Percentiles rank a stretch among this genome's conserved stretches.
phyloP scores from a whole-genome alignment of 2,113 vertebrate species.

The Gobiocypris rarus region DNA sequence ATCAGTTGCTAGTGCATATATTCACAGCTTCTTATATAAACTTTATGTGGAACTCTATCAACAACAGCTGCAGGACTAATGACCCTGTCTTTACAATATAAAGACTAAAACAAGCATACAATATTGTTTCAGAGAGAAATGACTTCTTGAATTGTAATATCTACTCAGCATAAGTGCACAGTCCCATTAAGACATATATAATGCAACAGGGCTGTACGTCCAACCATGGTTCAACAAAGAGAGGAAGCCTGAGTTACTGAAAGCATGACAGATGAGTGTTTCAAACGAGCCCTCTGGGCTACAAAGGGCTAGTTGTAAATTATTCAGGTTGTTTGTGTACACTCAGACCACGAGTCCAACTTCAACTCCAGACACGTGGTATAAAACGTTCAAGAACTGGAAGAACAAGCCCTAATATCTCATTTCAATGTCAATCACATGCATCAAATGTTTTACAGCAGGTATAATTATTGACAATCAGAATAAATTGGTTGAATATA shows the following conservation, averaged over 20 bases:
- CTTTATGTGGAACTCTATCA: not conserved
- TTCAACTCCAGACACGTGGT: not conserved
- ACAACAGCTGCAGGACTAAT: not conserved
- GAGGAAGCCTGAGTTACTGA: constrained; percentile 26
- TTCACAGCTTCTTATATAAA: not conserved
- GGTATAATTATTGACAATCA: too few relatives aligned
- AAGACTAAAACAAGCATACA: not conserved
- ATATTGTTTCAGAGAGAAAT: not conserved
- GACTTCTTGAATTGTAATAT: not conserved
- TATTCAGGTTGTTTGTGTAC: constrained; percentile 53
- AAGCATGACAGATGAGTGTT: constrained; percentile 53
- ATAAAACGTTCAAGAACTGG: not conserved
- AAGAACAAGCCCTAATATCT: constrained; percentile 18
- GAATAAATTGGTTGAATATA: too few relatives aligned
- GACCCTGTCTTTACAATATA: not conserved
- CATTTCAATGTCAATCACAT: not conserved
- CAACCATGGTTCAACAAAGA: not conserved
- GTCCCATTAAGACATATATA: constrained; percentile 26
- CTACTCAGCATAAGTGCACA: not conserved
- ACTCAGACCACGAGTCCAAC: constrained; percentile 25
- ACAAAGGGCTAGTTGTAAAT: constrained; percentile 49
- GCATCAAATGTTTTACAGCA: not conserved
- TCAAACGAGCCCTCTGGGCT: constrained; percentile 49
- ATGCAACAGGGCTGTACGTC: not conserved
- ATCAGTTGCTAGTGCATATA: not conserved